These are phyloP conservation scores for Paraplagusia blochii DNA, from an alignment of 2,113 vertebrate genomes.

Conservation along the genomic window DNA sequence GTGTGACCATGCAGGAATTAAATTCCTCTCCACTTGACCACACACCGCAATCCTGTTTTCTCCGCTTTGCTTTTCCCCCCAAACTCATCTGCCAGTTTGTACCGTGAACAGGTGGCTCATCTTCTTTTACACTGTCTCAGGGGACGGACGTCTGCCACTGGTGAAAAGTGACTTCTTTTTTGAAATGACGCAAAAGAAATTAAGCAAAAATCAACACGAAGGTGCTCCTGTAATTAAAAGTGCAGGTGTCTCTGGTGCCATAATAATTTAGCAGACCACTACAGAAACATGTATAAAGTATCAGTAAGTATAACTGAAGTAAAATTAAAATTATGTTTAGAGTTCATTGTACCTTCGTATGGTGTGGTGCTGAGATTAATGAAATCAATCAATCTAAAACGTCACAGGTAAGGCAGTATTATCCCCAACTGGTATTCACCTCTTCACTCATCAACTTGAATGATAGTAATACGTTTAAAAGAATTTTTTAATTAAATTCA, in stretches of 20 bases:
- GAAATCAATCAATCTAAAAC: no score
- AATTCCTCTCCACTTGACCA: constrained; percentile 50
- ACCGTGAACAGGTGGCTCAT: constrained; percentile 40
- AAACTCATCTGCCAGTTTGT: constrained; percentile 26
- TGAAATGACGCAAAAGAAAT: constrained; percentile 57
- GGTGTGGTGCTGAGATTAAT: no score
- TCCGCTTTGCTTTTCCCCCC: constrained; percentile 27
- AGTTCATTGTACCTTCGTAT: no score
- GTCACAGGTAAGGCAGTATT: no score
- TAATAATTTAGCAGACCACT: background rate
- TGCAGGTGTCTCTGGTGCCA: constrained; percentile 19
- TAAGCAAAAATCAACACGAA: constrained; percentile 24
- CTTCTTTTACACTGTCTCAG: constrained; percentile 35
- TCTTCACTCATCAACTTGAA: no score
- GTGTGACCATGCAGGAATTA: constrained; percentile 33
- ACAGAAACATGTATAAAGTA: constrained; percentile 11
- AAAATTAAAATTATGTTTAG: no score
- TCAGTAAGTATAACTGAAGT: no score
- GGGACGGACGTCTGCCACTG: constrained; percentile 64
- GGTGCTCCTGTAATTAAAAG: constrained; percentile 17
- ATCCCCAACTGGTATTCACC: no score
- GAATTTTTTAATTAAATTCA: no score
- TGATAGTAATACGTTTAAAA: no score
- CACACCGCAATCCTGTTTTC: constrained; percentile 42
- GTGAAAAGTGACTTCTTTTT: constrained; percentile 73